These are phyloP conservation scores for Scolopax bukidnonensis DNA, from an alignment of 2,797 vertebrate species.

Conservation along the genomic window DNA sequence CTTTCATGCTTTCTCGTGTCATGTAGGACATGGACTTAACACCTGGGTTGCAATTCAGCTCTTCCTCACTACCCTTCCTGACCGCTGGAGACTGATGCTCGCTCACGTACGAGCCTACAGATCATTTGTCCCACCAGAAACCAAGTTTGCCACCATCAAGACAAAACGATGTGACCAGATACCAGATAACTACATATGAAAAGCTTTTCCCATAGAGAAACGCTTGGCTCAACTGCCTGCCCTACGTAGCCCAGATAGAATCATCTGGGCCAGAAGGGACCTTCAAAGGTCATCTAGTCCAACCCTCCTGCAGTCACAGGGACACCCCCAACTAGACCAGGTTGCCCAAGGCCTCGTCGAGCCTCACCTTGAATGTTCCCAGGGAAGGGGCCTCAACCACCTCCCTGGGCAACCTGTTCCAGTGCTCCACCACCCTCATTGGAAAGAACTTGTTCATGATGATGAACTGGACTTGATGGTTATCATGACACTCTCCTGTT, in stretches of 20 bases:
- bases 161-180: neutral
- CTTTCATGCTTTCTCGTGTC: rapidly evolving
- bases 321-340: too few relatives aligned
- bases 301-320: too few relatives aligned
- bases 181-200: neutral
- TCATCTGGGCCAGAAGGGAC: too few relatives aligned
- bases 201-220: neutral
- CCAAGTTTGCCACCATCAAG: neutral
- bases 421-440: too few relatives aligned
- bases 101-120: rapidly evolving
- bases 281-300: too few relatives aligned
- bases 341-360: too few relatives aligned
- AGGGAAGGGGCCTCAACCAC: too few relatives aligned
- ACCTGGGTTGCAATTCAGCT: neutral
- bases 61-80: neutral
- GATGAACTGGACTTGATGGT: neutral
- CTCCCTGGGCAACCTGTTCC: too few relatives aligned
- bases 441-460: too few relatives aligned
- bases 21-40: neutral
- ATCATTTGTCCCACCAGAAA: neutral
- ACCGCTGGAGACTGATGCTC: neutral
- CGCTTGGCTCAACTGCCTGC: rapidly evolving
- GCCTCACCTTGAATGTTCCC: too few relatives aligned
- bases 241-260: rapidly evolving
- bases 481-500: neutral